A percentile compares a stretch with the other conserved stretches of the same genome.
These are phyloP conservation scores for Pristionchus maxplancki DNA, from an alignment of 2,888 invertebrate species.

Conservation along the genomic window DNA sequence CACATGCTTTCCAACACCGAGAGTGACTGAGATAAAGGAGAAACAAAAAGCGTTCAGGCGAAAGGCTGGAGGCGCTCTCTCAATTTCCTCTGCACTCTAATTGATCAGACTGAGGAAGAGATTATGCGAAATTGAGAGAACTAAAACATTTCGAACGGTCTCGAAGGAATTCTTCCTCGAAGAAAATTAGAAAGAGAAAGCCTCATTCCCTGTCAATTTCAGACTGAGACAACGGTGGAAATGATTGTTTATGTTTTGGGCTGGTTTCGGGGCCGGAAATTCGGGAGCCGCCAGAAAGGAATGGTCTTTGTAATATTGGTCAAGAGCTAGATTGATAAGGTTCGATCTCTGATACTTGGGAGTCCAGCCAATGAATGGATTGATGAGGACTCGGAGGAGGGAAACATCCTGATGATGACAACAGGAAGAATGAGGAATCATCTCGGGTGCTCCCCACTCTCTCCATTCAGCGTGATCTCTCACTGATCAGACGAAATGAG, in stretches of 20 bases:
- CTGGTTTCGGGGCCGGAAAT: background rate
- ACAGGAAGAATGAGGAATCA: background rate
- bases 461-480: background rate
- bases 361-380: background rate
- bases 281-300: background rate
- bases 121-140: background rate
- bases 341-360: background rate
- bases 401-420: background rate
- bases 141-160: background rate
- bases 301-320: background rate
- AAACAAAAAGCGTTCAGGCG: background rate
- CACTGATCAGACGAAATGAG: background rate
- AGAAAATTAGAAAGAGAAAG: background rate
- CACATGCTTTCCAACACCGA: background rate
- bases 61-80: background rate
- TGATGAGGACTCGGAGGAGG: background rate
- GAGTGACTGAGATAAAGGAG: background rate
- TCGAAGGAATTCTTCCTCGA: background rate
- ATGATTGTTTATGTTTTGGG: background rate
- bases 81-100: background rate
- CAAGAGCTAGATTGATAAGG: background rate
- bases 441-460: background rate
- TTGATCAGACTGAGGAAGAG: background rate
- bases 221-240: background rate
- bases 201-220: background rate